Conservation (phyloP, 2,888 invertebrate genomes). For the Campaea margaritaria region DNA sequence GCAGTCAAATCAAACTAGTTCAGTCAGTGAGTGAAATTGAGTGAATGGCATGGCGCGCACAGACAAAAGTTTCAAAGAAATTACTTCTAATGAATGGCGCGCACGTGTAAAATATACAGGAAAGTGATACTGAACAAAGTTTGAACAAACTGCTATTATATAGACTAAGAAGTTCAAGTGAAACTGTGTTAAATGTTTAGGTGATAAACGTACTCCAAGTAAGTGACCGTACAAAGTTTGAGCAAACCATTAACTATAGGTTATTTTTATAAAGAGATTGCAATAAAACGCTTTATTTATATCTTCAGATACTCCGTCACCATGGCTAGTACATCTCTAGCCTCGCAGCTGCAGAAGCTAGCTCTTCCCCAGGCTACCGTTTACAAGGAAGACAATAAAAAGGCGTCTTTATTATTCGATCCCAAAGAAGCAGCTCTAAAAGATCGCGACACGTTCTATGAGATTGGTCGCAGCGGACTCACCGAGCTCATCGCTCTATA, state of each 20-base stretch:
- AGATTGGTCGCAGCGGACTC: constrained; percentile 94
- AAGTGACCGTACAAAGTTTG: not conserved
- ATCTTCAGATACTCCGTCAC: constrained; percentile 11
- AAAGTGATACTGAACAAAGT: no score
- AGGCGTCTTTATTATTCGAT: constrained; percentile 94
- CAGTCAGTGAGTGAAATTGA: no score
- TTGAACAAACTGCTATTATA: no score
- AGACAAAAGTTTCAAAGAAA: no score
- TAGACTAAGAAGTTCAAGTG: no score
- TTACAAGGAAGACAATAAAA: constrained; percentile 88
- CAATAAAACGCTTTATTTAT: not conserved
- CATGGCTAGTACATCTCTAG: constrained; percentile 88
- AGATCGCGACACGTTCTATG: constrained; percentile 93
- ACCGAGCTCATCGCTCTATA: constrained; percentile 92
- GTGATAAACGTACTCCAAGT: not conserved
- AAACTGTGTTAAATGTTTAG: no score
- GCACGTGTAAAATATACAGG: no score
- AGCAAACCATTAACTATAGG: not conserved
- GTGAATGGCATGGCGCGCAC: no score
- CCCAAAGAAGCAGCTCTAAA: constrained; percentile 95
- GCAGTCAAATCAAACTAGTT: no score
- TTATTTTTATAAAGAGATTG: not conserved
- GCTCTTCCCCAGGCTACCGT: constrained; percentile 90
- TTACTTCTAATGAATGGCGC: no score
- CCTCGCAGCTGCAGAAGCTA: constrained; percentile 91